These are phyloP conservation scores for Callyntrura sp. DNA, from an alignment of 2,888 invertebrate genomes.

Conservation along the genomic window DNA sequence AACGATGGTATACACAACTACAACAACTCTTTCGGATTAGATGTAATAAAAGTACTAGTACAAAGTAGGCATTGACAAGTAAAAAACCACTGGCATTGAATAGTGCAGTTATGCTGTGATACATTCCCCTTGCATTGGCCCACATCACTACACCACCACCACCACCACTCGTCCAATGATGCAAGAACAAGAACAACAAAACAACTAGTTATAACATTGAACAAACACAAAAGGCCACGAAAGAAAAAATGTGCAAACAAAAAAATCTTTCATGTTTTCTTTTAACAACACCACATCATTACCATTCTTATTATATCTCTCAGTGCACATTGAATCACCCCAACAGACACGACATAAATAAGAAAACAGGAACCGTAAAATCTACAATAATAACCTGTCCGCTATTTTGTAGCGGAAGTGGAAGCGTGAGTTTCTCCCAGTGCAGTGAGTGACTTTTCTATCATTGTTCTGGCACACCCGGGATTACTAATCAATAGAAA, in stretches of 20 bases:
- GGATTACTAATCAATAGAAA: too few species aligned
- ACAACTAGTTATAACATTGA: not conserved
- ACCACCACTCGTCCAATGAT: not conserved
- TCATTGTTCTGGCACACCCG: too few species aligned
- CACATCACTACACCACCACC: not conserved
- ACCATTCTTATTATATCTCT: not conserved
- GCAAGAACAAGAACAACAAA: too few species aligned
- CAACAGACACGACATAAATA: not conserved
- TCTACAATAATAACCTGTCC: not conserved
- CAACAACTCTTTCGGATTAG: slow-evolving; percentile 17
- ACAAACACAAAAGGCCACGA: not conserved
- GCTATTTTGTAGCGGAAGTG: not conserved
- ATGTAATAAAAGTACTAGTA: not conserved
- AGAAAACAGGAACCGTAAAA: not conserved
- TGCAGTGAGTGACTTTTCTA: not conserved
- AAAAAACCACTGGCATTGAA: not conserved
- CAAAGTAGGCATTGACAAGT: not conserved
- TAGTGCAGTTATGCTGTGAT: not conserved
- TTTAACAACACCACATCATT: not conserved
- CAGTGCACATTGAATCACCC: not conserved
- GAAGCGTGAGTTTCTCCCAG: not conserved
- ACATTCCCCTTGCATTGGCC: too few species aligned
- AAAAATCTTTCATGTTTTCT: slow-evolving; percentile 7
- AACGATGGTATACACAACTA: slow-evolving; percentile 33
- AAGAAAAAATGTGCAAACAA: not conserved